phyloP scores from a whole-genome alignment of 92 coral and sea anemone species.

The Zoanthus gigantus region DNA sequence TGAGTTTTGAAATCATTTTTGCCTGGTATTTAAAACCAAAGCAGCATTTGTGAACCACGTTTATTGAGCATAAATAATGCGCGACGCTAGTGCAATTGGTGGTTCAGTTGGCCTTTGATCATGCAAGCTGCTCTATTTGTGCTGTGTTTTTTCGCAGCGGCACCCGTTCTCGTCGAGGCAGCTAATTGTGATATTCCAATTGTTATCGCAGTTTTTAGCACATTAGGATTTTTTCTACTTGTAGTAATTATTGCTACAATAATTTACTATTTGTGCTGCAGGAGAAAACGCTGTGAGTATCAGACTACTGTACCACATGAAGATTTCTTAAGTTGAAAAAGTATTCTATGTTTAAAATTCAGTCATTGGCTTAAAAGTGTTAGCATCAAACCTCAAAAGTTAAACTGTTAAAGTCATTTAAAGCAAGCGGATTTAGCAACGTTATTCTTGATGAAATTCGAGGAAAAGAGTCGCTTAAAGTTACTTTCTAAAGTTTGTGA shows the following conservation, averaged over 20 bases:
- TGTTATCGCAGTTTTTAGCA: conserved; percentile 78
- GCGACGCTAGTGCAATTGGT: neutral
- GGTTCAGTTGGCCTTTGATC: neutral
- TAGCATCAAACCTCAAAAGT: no score
- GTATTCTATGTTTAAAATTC: neutral
- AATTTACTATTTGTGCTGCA: conserved; percentile 71
- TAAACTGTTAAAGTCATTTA: no score
- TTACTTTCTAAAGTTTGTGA: no score
- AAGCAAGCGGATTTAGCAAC: no score
- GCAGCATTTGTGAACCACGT: neutral
- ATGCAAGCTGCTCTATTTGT: neutral
- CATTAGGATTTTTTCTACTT: conserved; percentile 65
- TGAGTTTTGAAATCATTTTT: neutral
- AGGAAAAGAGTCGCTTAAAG: no score
- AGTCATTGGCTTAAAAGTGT: neutral
- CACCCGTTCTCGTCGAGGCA: conserved; percentile 32
- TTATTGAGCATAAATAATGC: neutral
- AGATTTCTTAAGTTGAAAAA: neutral
- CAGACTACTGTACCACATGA: neutral
- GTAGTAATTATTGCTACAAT: conserved; percentile 47
- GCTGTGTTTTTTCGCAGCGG: neutral
- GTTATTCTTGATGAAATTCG: no score
- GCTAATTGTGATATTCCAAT: conserved; percentile 65
- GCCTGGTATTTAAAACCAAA: neutral
- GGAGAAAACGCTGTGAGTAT: conserved; percentile 46